Percentiles rank a stretch among this genome's conserved stretches.
Conservation (phyloP, 1,140 invertebrate genomes). For the Ostrea edulis region DNA sequence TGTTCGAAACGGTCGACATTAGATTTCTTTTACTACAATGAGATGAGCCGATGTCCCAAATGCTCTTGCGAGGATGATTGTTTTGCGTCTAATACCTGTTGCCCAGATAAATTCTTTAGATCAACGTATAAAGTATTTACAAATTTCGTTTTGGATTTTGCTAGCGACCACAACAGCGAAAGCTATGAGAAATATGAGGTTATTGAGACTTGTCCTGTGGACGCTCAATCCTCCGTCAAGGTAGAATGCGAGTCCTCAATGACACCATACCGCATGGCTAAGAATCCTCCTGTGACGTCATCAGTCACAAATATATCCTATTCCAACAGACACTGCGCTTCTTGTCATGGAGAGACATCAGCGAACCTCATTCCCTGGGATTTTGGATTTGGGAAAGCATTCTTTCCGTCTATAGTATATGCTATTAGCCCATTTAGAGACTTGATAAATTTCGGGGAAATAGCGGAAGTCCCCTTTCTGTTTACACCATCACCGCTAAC, state of each 20-base stretch:
- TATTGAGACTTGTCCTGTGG: background rate
- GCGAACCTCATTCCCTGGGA: background rate
- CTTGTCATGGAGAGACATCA: background rate
- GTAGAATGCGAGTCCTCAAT: background rate
- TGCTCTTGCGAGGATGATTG: background rate
- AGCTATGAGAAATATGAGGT: background rate
- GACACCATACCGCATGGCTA: background rate
- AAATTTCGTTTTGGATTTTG: background rate
- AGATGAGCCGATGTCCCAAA: background rate
- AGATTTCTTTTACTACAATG: background rate
- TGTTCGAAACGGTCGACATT: background rate
- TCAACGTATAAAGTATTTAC: background rate
- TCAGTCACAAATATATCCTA: background rate
- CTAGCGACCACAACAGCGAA: background rate
- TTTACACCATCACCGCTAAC: background rate
- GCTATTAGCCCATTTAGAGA: background rate
- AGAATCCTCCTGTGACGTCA: background rate
- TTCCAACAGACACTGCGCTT: conserved; percentile 5
- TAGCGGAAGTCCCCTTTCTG: background rate
- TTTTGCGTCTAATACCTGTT: background rate
- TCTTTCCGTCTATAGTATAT: background rate
- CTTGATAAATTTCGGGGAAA: background rate
- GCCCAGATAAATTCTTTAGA: background rate
- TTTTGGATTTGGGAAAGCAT: background rate
- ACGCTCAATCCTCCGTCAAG: background rate